Conservation (phyloP, 2,113 vertebrate species). For the Monopterus albus region DNA sequence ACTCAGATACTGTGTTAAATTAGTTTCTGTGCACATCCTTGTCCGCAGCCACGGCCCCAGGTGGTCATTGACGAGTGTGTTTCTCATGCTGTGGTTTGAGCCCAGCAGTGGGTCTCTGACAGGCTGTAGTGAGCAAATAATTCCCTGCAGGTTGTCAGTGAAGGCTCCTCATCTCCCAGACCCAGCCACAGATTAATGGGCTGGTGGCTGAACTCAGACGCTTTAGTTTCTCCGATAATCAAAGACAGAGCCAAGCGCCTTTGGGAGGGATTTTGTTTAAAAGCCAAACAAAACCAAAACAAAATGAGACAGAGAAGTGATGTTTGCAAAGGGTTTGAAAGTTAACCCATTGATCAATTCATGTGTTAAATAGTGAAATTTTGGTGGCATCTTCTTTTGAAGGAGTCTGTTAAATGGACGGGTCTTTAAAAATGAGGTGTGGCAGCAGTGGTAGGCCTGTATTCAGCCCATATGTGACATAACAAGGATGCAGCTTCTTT, state of each 20-base stretch:
- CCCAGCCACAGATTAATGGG: conserved; percentile 63
- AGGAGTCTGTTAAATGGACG: no score
- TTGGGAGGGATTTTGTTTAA: conserved; percentile 27
- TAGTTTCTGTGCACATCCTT: conserved; percentile 36
- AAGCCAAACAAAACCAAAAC: neutral
- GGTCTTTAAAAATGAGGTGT: neutral
- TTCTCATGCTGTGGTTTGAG: conserved; percentile 5
- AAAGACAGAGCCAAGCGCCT: conserved; percentile 36
- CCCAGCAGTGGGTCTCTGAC: conserved; percentile 54
- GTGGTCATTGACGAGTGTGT: conserved; percentile 28
- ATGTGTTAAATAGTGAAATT: neutral
- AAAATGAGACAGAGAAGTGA: neutral
- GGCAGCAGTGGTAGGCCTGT: neutral
- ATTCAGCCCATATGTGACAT: neutral
- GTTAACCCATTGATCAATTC: neutral
- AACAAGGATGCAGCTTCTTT: conserved; percentile 4
- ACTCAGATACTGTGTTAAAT: conserved; percentile 16
- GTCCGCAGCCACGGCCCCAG: conserved; percentile 17
- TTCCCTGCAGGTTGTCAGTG: conserved; percentile 25
- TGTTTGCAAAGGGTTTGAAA: conserved; percentile 11
- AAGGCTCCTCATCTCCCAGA: conserved; percentile 53
- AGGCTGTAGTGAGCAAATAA: conserved; percentile 50
- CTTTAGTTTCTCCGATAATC: conserved; percentile 64
- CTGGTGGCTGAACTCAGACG: conserved; percentile 57
- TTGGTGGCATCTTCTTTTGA: neutral